Conservation (phyloP, 2,888 invertebrate species). For the Halictus ligatus region DNA sequence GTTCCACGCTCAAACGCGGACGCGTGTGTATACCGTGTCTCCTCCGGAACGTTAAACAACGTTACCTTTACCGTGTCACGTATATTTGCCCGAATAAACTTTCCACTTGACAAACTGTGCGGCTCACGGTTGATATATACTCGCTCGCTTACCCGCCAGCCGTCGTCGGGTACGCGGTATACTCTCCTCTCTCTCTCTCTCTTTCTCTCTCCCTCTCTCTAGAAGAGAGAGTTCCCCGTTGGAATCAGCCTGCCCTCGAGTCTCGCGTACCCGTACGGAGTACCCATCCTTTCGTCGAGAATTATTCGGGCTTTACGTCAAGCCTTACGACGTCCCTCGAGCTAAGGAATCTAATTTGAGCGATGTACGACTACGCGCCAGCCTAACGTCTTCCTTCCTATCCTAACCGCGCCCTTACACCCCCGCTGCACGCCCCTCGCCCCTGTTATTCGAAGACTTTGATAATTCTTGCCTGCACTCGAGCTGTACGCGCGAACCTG, state of each 20-base stretch:
- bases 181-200: neutral
- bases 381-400: slow-evolving; percentile 23
- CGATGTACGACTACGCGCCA: slow-evolving; percentile 71
- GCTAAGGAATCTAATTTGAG: slow-evolving; percentile 80
- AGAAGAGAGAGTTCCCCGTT: slow-evolving; percentile 12
- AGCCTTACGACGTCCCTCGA: slow-evolving; percentile 72
- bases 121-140: slow-evolving; percentile 61
- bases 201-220: neutral
- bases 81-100: slow-evolving; percentile 63
- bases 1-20: slow-evolving; percentile 2
- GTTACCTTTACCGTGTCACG: slow-evolving; percentile 57
- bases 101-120: slow-evolving; percentile 63
- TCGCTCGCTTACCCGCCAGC: slow-evolving; percentile 47
- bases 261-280: slow-evolving; percentile 35
- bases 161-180: slow-evolving; percentile 47
- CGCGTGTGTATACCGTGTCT: slow-evolving; percentile 24
- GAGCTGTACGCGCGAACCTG: neutral
- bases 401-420: neutral
- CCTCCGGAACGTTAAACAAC: slow-evolving; percentile 52
- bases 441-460: neutral
- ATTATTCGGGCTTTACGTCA: slow-evolving; percentile 81
- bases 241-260: slow-evolving; percentile 45
- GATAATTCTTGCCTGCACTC: neutral
- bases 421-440: neutral
- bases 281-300: slow-evolving; percentile 73